phyloP scores from a whole-genome alignment of 2,888 invertebrate species.

The Kryphioiulus occultus region DNA sequence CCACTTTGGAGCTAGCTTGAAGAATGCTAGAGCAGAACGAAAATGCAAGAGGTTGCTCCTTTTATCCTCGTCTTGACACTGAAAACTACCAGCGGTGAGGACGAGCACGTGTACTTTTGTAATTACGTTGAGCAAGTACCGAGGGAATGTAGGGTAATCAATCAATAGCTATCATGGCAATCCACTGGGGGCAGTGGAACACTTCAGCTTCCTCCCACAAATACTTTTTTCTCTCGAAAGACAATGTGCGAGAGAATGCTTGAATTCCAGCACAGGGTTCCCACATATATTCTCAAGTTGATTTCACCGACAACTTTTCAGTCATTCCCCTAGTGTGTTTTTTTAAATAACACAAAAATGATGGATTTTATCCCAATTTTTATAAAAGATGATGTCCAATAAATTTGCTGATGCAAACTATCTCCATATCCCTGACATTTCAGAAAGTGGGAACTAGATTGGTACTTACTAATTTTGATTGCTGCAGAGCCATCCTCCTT shows the following conservation, averaged over 20 bases:
- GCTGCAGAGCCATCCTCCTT: not conserved
- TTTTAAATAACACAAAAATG: too few species aligned
- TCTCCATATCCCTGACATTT: too few species aligned
- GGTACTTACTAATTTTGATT: not conserved
- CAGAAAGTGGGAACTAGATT: too few species aligned
- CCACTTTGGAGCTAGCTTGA: not conserved
- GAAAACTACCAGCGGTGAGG: not conserved
- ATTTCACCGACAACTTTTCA: too few species aligned
- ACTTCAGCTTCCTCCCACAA: not conserved
- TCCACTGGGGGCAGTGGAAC: not conserved
- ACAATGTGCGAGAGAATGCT: not conserved
- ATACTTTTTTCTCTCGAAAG: not conserved
- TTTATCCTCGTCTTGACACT: not conserved
- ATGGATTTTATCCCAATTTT: too few species aligned
- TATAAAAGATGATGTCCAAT: too few species aligned
- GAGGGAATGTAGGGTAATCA: constrained; percentile 12
- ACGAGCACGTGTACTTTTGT: constrained; percentile 35
- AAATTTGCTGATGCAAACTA: too few species aligned
- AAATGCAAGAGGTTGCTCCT: not conserved
- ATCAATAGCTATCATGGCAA: constrained; percentile 26
- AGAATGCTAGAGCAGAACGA: not conserved
- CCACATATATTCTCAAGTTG: not conserved
- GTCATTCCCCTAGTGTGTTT: too few species aligned
- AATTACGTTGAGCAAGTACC: not conserved
- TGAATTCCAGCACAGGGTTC: not conserved